These are phyloP conservation scores for Armadillidium nasatum DNA, from an alignment of 1,140 invertebrate genomes.

Conservation along the genomic window DNA sequence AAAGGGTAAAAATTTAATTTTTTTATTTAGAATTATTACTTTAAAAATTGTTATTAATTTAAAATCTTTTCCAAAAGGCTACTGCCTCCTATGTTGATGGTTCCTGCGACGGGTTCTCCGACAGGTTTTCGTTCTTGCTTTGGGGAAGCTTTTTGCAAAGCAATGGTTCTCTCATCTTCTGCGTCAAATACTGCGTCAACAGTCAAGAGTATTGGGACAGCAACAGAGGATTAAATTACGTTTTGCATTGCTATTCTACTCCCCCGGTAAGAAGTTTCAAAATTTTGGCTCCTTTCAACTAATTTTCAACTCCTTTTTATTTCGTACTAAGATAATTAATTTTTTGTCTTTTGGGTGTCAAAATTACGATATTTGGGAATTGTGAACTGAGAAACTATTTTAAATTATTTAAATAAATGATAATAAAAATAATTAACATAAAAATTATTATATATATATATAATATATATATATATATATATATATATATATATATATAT, in stretches of 20 bases:
- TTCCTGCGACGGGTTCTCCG: constrained; percentile 88
- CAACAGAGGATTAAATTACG: constrained; percentile 70
- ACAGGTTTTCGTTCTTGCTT: constrained; percentile 65
- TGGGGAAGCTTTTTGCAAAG: constrained; percentile 44
- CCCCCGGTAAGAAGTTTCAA: not conserved
- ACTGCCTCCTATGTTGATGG: constrained; percentile 71
- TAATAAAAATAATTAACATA: too few relatives aligned
- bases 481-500: constrained; percentile 18
- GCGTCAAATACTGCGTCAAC: constrained; percentile 72
- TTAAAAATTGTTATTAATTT: too few relatives aligned
- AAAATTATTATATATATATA: constrained; percentile 5
- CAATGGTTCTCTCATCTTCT: constrained; percentile 62
- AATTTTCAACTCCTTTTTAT: too few relatives aligned
- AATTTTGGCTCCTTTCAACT: too few relatives aligned
- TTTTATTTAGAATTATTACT: too few relatives aligned
- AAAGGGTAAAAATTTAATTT: too few relatives aligned
- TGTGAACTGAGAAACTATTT: too few relatives aligned
- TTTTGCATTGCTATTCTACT: constrained; percentile 43
- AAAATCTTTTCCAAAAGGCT: constrained; percentile 24
- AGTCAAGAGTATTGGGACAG: constrained; percentile 83
- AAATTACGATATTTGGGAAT: too few relatives aligned
- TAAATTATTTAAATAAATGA: too few relatives aligned
- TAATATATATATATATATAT: constrained; percentile 19
- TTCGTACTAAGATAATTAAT: too few relatives aligned
- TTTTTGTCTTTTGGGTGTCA: too few relatives aligned